Conservation (phyloP, 37 sponge, comb jelly and placozoan species). For the Spongilla lacustris region DNA sequence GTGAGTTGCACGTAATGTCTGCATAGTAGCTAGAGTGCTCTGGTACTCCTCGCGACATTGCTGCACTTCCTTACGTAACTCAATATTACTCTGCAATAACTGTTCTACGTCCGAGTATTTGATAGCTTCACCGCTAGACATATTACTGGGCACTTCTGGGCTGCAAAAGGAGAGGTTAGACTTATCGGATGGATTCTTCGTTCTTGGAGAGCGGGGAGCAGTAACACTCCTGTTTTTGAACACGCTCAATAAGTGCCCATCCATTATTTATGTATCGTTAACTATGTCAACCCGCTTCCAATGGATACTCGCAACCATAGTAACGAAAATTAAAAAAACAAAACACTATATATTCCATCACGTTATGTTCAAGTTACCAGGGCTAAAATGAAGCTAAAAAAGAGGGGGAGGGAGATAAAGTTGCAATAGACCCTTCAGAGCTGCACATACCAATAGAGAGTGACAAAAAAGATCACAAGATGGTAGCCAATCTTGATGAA, state of each 20-base stretch:
- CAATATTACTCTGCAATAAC: constrained; percentile 6
- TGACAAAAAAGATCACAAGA: constrained; percentile 74
- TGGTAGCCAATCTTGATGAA: constrained; percentile 86
- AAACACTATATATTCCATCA: not conserved
- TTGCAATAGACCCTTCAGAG: not conserved
- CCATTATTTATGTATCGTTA: not conserved
- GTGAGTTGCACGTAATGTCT: not conserved
- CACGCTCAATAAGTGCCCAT: constrained; percentile 27
- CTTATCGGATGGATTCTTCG: not conserved
- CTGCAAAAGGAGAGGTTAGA: not conserved
- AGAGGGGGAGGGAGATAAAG: not conserved
- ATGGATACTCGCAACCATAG: not conserved
- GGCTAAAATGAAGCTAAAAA: not conserved
- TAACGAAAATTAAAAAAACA: constrained; percentile 25
- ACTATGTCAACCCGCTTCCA: not conserved
- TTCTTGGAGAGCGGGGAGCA: constrained; percentile 8
- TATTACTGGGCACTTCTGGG: not conserved
- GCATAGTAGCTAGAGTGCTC: not conserved
- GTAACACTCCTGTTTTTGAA: constrained; percentile 30
- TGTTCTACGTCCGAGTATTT: not conserved
- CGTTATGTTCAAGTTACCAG: not conserved
- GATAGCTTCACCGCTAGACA: too few species aligned
- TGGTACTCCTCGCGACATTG: not conserved
- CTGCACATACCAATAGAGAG: constrained; percentile 72
- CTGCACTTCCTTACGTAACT: not conserved